phyloP scores from a whole-genome alignment of 2,113 vertebrate genomes.

The Bujurquina vittata region DNA sequence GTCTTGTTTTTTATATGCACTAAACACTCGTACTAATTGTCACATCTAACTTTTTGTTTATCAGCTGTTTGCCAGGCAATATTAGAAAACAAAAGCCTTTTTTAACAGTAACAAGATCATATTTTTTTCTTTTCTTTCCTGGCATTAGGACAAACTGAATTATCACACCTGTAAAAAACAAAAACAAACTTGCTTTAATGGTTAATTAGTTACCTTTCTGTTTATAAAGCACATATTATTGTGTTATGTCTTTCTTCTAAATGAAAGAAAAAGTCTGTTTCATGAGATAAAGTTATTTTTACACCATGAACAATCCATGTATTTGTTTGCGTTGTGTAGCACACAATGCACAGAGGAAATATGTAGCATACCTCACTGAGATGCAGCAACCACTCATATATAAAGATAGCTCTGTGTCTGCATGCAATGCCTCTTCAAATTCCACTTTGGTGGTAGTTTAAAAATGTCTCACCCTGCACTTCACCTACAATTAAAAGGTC shows the following conservation, averaged over 20 bases:
- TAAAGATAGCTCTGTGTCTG: not conserved
- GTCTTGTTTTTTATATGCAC: not conserved
- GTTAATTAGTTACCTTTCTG: too few relatives aligned
- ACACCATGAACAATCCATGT: not conserved
- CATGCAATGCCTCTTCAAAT: not conserved
- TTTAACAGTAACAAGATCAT: not conserved
- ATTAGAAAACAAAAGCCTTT: not conserved
- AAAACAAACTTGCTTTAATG: too few relatives aligned
- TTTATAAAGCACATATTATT: not conserved
- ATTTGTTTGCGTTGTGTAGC: not conserved
- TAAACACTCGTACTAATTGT: not conserved
- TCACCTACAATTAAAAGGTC: not conserved
- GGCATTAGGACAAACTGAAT: not conserved
- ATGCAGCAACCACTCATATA: not conserved
- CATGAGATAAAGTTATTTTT: slow-evolving; percentile 18
- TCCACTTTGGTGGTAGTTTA: slow-evolving; percentile 3
- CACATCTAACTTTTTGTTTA: slow-evolving; percentile 7
- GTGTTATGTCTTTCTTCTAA: not conserved
- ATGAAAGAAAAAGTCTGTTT: not conserved
- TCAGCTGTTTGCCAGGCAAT: not conserved
- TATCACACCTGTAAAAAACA: not conserved
- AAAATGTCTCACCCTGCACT: not conserved
- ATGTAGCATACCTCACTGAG: slow-evolving; percentile 8
- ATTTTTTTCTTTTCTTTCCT: slow-evolving; percentile 12
- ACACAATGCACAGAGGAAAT: slow-evolving; percentile 51